Conservation (phyloP, 2,888 invertebrate genomes). For the Hedychridium roseum region DNA sequence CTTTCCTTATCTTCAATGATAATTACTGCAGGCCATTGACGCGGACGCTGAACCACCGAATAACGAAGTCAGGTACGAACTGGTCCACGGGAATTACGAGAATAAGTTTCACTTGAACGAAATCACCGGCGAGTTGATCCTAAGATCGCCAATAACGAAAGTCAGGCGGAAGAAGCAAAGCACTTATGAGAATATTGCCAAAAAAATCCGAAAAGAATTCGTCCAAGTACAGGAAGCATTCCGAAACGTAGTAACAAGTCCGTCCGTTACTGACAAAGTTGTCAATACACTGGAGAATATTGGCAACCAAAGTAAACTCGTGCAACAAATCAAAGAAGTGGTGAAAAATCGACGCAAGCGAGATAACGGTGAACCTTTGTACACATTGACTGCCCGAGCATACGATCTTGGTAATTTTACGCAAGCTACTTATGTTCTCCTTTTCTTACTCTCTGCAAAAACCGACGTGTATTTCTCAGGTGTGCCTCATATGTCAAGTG, state of each 20-base stretch:
- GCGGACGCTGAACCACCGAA: constrained; percentile 85
- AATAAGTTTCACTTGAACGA: constrained; percentile 80
- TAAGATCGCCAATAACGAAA: constrained; percentile 66
- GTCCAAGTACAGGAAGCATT: constrained; percentile 4
- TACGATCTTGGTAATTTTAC: constrained; percentile 82
- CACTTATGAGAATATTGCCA: constrained; percentile 32
- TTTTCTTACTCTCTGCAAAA: too few species aligned
- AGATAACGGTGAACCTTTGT: constrained; percentile 67
- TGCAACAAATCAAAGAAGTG: neutral
- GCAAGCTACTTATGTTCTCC: too few species aligned
- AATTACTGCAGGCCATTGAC: constrained; percentile 72
- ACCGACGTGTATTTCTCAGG: too few species aligned
- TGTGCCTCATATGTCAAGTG: constrained; percentile 78
- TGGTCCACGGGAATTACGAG: constrained; percentile 79
- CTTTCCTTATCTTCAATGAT: neutral
- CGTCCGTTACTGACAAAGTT: neutral
- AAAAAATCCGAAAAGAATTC: constrained; percentile 33
- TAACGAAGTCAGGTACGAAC: constrained; percentile 84
- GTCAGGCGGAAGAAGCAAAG: constrained; percentile 49
- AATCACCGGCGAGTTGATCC: constrained; percentile 77
- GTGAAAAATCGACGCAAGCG: constrained; percentile 62
- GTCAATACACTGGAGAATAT: too few species aligned
- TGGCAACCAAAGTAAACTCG: constrained; percentile 1
- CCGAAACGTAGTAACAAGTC: neutral
- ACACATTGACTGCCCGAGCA: constrained; percentile 78